Conservation (phyloP, 2,113 vertebrate species). For the Plecotus auritus region DNA sequence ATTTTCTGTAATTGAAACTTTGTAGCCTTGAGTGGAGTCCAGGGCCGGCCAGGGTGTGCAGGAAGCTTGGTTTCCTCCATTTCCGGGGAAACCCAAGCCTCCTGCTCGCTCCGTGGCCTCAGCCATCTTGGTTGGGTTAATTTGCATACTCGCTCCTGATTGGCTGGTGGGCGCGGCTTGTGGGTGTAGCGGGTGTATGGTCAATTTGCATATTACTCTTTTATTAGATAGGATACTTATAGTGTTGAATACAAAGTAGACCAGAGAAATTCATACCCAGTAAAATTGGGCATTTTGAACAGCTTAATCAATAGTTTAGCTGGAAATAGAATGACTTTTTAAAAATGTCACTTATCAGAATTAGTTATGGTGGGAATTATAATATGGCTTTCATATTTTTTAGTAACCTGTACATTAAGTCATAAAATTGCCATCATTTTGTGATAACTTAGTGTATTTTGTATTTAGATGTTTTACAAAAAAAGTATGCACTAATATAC, state of each 20-base stretch:
- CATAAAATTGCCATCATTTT: not conserved
- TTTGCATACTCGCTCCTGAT: no score
- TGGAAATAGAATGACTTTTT: conserved; percentile 59
- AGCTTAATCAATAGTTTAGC: conserved; percentile 46
- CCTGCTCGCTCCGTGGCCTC: no score
- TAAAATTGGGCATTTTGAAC: conserved; percentile 18
- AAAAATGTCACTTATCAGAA: conserved; percentile 22
- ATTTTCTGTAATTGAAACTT: no score
- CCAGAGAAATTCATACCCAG: not conserved
- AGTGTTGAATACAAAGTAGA: not conserved
- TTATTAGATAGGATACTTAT: not conserved
- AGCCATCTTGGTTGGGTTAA: no score
- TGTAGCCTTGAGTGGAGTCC: no score
- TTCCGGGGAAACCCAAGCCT: no score
- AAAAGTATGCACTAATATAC: not conserved
- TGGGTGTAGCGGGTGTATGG: no score
- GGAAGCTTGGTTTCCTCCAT: no score
- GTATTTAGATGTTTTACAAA: not conserved
- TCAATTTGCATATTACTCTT: no score
- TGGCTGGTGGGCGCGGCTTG: no score
- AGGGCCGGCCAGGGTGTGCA: no score
- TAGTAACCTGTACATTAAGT: conserved; percentile 8
- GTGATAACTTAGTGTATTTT: not conserved
- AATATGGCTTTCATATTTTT: conserved; percentile 36
- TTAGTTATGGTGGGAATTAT: conserved; percentile 30